Evolutionary conservation across 2,888 invertebrate species (phyloP), one percentile per base, ranked within the genome.

Genomic region (Phengaris alcon): DNA sequence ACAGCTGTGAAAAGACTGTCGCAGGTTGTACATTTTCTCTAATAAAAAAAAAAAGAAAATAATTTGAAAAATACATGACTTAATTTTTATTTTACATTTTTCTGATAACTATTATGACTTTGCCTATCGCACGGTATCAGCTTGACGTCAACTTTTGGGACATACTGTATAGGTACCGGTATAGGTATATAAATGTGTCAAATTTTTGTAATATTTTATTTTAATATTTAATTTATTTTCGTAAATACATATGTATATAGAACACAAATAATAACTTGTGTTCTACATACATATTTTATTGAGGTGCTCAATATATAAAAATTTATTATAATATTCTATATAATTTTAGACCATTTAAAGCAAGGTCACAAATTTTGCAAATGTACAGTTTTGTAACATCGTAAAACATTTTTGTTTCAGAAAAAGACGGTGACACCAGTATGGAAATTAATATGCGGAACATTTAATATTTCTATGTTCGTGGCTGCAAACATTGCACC

Each of bases 391-490:
- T 70, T 70, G 52, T 52, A 70, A 51, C 51, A 51, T 70, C 10
- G 15, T 52, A 68, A 68, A 68, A 12, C 70, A 76, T 79, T 68
- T 74, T 54, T 57, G 15, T 82, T 86, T 78, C 87, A 93, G 93
- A 89, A 88, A 82, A 91, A 84, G 77, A 79, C 82, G n/a, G 82
- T 90, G 70, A 87, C 87, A 77, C 89, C 91, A 13, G 86, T 86
- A 76, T 90, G 89, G 90, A 90, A 90, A 81, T 77, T 90, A 68
- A 84, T 86, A 44, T 90, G 89, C 79, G 90, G 89, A 54, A 83
- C 86, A 57, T 88, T 92, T 80, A 91, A 91, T 82, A 86, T 90
- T 79, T 82, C 84, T 22, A 87, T 89, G 84, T 91, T 90, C 78
- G 84, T 88, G 22, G 85, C 87, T 1, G 87, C 88, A 12, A 91